Evolutionary conservation across 1,140 invertebrate species (phyloP), one percentile per base, ranked within the genome.

Genomic region (Parapsyche elsis): DNA sequence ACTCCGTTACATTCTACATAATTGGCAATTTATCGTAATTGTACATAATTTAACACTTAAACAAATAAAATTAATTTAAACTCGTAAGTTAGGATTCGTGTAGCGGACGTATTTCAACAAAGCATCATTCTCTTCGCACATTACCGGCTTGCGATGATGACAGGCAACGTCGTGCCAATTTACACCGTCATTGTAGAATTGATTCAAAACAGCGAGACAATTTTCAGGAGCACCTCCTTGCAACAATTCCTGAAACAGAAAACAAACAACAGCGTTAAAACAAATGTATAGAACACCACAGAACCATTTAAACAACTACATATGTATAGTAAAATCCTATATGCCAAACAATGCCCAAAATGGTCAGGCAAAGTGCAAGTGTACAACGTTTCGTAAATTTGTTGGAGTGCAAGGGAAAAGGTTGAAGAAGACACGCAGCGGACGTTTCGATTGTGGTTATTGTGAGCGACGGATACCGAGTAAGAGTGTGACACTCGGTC

Each of bases 121-220:
- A 19, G 93, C 91, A 78, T 94, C 93, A 85, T 94, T 95, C 83
- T 95, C 94, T 86, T 96, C 95, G 85, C 95, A 96, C 16, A 95
- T 92, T 87, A 93, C 94, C 1, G 94, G 92, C 87, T 96, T 96
- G 84, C 92, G 92, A 85, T 95, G 94, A 85, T 95, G 94, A 85
- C 95, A 96, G 81, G 94, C 94, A 21, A 96, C 94, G 84, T 96
- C 95, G 84, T 96, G 95, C 94, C 94, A 96, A 85, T 95, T 93
- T 49, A 95, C 93, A 23, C 94, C 94, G 84, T 96, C 95, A 74
- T 95, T 94, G 89, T 95, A 95, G 88, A 95, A 95, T 84, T 95
- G 92, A 86, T 96, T 96, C 30, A 95, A 87, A 57, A 95, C 87
- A 0, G 94, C 94, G 21, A 96, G 85, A 84, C 94, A 96, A 85